Conservation (phyloP, 2,797 vertebrate species). For the Lutjanus campechanus region DNA sequence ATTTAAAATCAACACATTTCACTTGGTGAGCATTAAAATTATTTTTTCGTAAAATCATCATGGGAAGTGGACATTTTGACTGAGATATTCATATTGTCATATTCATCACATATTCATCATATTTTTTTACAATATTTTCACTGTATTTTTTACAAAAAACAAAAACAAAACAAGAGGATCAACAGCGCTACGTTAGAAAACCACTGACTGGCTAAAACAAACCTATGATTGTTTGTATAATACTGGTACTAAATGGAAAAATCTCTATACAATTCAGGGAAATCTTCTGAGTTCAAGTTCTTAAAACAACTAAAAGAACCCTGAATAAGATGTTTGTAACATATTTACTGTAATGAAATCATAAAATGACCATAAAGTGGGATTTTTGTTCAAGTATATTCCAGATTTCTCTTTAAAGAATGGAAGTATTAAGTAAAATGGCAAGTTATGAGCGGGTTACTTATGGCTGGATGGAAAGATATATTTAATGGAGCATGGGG, state of each 20-base stretch:
- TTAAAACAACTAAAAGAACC: not conserved
- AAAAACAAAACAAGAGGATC: not conserved
- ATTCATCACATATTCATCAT: not conserved
- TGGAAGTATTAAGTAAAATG: no score
- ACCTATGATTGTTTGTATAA: not conserved
- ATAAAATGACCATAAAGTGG: no score
- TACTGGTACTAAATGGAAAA: not conserved
- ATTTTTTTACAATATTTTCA: not conserved
- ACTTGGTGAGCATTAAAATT: not conserved
- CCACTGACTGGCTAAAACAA: not conserved
- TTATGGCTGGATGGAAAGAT: not conserved
- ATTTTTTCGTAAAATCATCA: not conserved
- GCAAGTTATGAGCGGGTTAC: no score
- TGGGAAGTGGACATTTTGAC: not conserved
- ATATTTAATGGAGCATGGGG: no score
- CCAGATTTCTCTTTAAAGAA: no score
- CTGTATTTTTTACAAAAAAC: not conserved
- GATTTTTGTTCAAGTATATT: no score
- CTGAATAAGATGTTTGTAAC: not conserved
- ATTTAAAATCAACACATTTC: not conserved
- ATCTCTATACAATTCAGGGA: not conserved
- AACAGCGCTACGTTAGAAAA: not conserved
- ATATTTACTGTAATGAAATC: no score
- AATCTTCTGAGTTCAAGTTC: not conserved
- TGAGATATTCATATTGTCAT: not conserved